A percentile compares a stretch with the other conserved stretches of the same genome.
Evolutionary conservation across 2,797 vertebrate species (phyloP).

Genomic region (Pipistrellus nathusii): DNA sequence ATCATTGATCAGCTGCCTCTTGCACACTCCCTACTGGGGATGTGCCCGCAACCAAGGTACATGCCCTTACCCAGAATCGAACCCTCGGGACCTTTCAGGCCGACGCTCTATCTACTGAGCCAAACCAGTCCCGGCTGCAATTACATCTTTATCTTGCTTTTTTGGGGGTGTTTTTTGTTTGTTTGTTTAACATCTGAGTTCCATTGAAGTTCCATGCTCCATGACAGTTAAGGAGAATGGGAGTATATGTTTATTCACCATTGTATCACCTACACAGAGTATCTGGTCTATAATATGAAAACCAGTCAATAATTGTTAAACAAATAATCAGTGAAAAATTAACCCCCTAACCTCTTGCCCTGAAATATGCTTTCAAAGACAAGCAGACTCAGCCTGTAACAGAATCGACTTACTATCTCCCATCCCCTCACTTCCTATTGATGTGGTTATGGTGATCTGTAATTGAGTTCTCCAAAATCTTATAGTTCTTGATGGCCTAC

Average conservation of each 20-base stretch:
- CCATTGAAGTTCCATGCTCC: not conserved
- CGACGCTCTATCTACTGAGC: too few relatives aligned
- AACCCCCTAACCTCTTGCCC: not conserved
- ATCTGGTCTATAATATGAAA: not conserved
- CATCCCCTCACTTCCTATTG: not conserved
- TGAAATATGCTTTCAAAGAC: not conserved
- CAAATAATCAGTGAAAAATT: not conserved
- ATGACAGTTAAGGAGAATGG: not conserved
- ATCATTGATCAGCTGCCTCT: too few relatives aligned
- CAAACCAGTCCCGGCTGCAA: too few relatives aligned
- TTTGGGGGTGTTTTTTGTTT: not conserved
- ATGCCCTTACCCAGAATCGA: too few relatives aligned
- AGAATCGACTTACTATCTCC: not conserved
- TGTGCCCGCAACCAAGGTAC: too few relatives aligned
- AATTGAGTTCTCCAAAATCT: not conserved
- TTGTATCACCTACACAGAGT: not conserved
- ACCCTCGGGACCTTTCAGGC: too few relatives aligned
- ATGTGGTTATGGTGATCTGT: not conserved
- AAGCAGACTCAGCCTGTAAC: not conserved
- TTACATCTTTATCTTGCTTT: not conserved
- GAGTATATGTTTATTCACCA: not conserved
- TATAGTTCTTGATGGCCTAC: not conserved
- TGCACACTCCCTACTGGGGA: too few relatives aligned
- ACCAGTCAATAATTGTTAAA: not conserved
- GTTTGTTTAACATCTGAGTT: conserved; percentile 1